A percentile compares a stretch with the other conserved stretches of the same genome.
Conservation (phyloP, 23 tunicate species). For the Halocynthia aurantium region DNA sequence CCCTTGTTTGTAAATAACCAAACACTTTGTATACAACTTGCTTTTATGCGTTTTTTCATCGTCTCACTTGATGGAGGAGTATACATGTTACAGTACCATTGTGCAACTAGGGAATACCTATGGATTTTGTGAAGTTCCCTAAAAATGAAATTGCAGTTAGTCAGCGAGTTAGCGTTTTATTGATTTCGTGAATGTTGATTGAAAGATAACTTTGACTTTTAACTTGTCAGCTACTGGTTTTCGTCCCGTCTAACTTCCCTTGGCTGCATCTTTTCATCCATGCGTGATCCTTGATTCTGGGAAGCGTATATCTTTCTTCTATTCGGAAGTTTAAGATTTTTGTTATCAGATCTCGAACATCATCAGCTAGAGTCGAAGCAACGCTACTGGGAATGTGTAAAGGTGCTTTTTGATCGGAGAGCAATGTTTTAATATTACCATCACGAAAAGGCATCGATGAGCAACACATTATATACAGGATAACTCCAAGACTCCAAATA, state of each 20-base stretch:
- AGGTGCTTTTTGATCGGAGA: constrained; percentile 65
- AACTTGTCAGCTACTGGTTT: neutral
- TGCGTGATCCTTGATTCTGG: constrained; percentile 41
- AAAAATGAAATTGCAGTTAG: too few species aligned
- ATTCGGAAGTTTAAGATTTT: constrained; percentile 57
- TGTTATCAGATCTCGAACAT: constrained; percentile 39
- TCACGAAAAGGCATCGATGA: constrained; percentile 96
- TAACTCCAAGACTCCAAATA: constrained; percentile 93
- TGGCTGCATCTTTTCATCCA: constrained; percentile 40
- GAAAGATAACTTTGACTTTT: too few species aligned
- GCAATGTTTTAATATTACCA: constrained; percentile 63
- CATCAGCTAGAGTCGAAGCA: constrained; percentile 22
- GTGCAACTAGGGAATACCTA: too few species aligned
- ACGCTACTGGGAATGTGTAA: constrained; percentile 72
- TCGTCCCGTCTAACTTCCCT: constrained; percentile 1
- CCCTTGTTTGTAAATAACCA: too few species aligned
- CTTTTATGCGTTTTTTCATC: too few species aligned
- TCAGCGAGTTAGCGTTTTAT: too few species aligned
- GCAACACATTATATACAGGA: constrained; percentile 87
- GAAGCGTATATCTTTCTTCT: constrained; percentile 38
- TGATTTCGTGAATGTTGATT: too few species aligned
- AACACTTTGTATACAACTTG: too few species aligned
- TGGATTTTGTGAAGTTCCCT: too few species aligned
- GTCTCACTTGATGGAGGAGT: too few species aligned
- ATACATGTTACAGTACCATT: too few species aligned